Conservation (phyloP, 2,113 vertebrate genomes). For the Anthoscopus minutus region DNA sequence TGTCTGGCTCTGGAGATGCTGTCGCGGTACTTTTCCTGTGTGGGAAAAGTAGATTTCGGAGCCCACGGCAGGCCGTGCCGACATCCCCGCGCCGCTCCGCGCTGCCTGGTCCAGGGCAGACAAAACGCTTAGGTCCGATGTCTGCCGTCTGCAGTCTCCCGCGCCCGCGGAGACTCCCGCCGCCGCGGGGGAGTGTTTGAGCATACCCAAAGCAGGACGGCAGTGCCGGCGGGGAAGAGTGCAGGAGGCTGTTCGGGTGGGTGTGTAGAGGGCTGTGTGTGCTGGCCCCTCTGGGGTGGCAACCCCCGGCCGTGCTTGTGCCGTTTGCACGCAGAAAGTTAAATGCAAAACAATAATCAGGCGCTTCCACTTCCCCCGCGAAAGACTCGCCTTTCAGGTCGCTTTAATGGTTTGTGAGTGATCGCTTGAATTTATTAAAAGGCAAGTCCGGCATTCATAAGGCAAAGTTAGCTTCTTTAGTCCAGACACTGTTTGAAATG, state of each 20-base stretch:
- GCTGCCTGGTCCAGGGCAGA: conserved; percentile 60
- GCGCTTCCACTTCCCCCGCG: not conserved
- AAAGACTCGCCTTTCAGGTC: conserved; percentile 34
- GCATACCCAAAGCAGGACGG: not conserved
- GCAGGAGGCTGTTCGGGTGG: not conserved
- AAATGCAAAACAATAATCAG: not conserved
- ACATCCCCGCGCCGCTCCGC: conserved; percentile 56
- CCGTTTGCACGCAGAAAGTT: not conserved
- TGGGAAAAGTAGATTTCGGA: conserved; percentile 71
- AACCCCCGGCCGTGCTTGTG: not conserved
- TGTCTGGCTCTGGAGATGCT: conserved; percentile 67
- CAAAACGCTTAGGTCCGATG: not conserved
- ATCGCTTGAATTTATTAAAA: conserved; percentile 63
- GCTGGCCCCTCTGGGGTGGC: not conserved
- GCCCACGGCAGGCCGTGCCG: conserved; percentile 58
- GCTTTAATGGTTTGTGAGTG: conserved; percentile 60
- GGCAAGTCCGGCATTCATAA: conserved; percentile 26
- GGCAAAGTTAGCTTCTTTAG: conserved; percentile 48
- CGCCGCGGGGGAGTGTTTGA: not conserved
- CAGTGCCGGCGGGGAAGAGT: not conserved
- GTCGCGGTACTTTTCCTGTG: conserved; percentile 80
- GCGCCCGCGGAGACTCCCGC: not conserved
- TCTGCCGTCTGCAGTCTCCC: not conserved
- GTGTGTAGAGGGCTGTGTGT: not conserved
- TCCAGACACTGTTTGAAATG: conserved; percentile 31